These are phyloP conservation scores for Imbricaverruca yamaguchii DNA, from an alignment of 2,888 invertebrate species.

Conservation along the genomic window DNA sequence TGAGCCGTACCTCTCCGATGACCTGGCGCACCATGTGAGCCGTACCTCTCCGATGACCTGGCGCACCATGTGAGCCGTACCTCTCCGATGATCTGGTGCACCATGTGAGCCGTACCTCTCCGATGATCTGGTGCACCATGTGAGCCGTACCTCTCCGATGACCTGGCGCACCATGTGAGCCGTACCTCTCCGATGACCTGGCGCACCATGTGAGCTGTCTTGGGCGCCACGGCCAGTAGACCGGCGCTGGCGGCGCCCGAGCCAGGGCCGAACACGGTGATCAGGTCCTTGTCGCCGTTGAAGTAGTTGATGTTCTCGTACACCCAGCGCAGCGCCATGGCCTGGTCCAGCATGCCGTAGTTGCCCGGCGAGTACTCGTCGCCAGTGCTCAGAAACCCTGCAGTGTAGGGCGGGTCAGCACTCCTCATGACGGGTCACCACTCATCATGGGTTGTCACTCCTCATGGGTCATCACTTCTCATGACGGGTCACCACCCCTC, in stretches of 20 bases:
- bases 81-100: constrained; percentile 76
- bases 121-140: constrained; percentile 72
- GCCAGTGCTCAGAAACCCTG: constrained; percentile 78
- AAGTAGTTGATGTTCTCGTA: constrained; percentile 78
- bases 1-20: constrained; percentile 75
- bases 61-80: constrained; percentile 67
- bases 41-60: constrained; percentile 84
- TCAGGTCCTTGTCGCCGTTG: constrained; percentile 57
- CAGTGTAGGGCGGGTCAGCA: background rate
- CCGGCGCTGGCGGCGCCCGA: constrained; percentile 89
- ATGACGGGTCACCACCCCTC: no score
- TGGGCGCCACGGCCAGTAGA: constrained; percentile 73
- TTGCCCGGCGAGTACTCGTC: constrained; percentile 82
- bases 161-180: no score
- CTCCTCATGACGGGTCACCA: no score
- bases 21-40: constrained; percentile 67
- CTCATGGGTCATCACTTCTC: no score
- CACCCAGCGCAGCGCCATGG: constrained; percentile 82
- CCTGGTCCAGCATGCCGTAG: constrained; percentile 85
- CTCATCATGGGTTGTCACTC: no score
- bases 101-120: constrained; percentile 68
- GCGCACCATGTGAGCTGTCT: constrained; percentile 64
- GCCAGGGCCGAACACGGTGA: constrained; percentile 87
- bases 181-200: constrained; percentile 70
- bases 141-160: no score